These are phyloP conservation scores for Ectobius pallidus DNA, from an alignment of 2,888 invertebrate genomes.

Conservation along the genomic window DNA sequence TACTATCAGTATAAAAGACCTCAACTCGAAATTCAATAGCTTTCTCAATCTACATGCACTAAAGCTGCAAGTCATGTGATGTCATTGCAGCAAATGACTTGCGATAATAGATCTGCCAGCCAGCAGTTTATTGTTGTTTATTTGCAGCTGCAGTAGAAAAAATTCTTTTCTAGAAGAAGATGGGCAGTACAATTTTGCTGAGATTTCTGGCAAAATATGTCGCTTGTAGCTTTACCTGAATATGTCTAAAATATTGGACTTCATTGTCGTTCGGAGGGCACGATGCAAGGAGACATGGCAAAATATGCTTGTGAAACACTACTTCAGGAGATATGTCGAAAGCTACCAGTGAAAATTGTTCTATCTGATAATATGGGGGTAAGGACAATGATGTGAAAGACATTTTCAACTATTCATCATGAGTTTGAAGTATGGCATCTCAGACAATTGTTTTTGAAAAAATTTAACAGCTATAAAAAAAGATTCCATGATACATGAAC, in stretches of 20 bases:
- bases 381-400: not conserved
- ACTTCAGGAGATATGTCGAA: not conserved
- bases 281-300: not conserved
- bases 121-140: too few species aligned
- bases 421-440: too few species aligned
- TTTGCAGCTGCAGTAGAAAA: too few species aligned
- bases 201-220: not conserved
- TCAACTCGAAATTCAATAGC: too few species aligned
- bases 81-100: too few species aligned
- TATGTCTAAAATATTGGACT: not conserved
- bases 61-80: too few species aligned
- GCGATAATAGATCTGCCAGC: too few species aligned
- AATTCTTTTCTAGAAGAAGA: not conserved
- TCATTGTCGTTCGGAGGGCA: not conserved
- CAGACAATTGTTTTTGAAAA: too few species aligned
- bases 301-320: not conserved
- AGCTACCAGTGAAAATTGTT: not conserved
- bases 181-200: not conserved
- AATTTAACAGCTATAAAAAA: not conserved
- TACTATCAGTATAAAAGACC: too few species aligned
- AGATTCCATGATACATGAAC: too few species aligned
- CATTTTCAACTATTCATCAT: too few species aligned
- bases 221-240: not conserved
- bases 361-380: not conserved
- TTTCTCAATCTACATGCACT: too few species aligned